Base-by-base conservation (phyloP, 2,797 vertebrate genomes). In the Heliangelus exortis region DNA sequence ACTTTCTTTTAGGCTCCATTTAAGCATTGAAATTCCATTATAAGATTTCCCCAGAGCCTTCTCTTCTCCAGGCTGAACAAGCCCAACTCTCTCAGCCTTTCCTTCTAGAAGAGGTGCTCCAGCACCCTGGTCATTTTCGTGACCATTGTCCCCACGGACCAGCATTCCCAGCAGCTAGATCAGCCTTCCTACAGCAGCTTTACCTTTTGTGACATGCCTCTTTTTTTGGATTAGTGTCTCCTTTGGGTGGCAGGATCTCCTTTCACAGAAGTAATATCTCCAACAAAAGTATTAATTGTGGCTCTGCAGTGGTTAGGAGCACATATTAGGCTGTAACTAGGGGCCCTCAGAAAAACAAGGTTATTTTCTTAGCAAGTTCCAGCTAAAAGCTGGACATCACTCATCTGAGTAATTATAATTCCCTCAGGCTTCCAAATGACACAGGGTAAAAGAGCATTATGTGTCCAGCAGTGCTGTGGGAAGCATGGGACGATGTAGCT, bases 341-440 rank as follows among this genome's bases (percentile, higher is more conserved):
- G 71, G 26, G 39, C 50, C 65, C 34, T 28, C 69, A 84, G 66
- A 59, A 92, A 91, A 91, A 74, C 12, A 53, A 82, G 41, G 34
- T 45, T 81, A 59, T 80, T 93, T 75, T 55, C 74, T 83, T 90
- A 75, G 36, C 50, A 86, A 67, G 55, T 82, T 81, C 84, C 71
- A 89, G 51, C 53, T 76, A 51, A 87, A 92, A 77, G 53, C 48
- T 87, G 28, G 67, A 19, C 55, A 69, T 92, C 39, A 53, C 48
- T 89, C 11, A 1, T 21, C 8, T 73, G 39, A 57, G 36, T 74
- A 82, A 77, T 48, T 85, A 43, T 48, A 57, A 34, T 74, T 92
- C 43, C 39, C 81, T 68, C 74, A 78, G 47, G 31, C 45, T 91
- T 89, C 39, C 45, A 71, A 92, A 89, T 85, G 59, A 55, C 28